phyloP scores from a whole-genome alignment of 2,888 invertebrate species.

The Sphaerophoria taeniata region DNA sequence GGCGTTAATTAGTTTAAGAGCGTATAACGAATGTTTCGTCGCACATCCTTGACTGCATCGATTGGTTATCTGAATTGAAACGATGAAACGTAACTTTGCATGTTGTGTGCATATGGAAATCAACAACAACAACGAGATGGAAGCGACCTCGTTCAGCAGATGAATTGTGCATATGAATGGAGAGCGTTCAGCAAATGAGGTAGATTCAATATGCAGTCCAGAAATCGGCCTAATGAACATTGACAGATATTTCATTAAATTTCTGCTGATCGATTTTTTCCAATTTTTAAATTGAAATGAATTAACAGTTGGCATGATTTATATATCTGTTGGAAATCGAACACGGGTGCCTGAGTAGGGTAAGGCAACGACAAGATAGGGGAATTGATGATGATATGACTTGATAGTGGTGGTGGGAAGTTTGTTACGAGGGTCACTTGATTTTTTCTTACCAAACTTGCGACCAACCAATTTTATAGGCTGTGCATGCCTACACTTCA shows the following conservation, averaged over 20 bases:
- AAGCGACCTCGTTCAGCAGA: not conserved
- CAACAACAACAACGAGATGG: not conserved
- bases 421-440: too few relatives aligned
- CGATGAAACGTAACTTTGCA: not conserved
- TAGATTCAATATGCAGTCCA: not conserved
- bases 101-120: not conserved
- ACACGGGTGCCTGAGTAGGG: too few relatives aligned
- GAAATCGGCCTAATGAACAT: not conserved
- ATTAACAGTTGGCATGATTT: too few relatives aligned
- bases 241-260: not conserved
- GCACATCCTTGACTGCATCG: not conserved
- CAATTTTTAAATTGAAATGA: too few relatives aligned
- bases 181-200: not conserved
- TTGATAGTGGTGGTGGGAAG: too few relatives aligned
- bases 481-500: too few relatives aligned
- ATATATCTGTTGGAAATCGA: too few relatives aligned
- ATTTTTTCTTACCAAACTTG: too few relatives aligned
- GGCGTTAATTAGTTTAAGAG: conserved; percentile 73
- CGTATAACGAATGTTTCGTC: conserved; percentile 11
- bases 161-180: not conserved
- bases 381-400: too few relatives aligned
- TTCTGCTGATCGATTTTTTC: not conserved
- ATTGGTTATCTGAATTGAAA: not conserved
- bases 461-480: too few relatives aligned
- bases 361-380: too few relatives aligned